Evolutionary conservation across 2,888 invertebrate genomes (phyloP).

Genomic region (Abscondita cerata): DNA sequence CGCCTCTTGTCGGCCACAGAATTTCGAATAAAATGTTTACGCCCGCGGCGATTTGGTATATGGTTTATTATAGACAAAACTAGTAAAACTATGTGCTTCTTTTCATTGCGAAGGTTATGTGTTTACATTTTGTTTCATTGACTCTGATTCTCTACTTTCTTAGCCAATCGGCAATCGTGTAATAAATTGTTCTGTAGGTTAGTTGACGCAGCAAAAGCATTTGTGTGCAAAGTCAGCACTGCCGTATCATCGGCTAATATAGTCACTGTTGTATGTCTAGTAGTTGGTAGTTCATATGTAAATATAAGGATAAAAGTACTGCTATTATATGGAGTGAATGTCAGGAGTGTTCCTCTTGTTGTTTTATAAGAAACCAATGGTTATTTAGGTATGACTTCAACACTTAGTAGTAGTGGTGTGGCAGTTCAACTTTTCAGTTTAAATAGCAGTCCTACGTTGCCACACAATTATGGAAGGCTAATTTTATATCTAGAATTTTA

Average conservation of each 20-base stretch:
- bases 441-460: neutral
- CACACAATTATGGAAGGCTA: neutral
- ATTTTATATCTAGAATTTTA: no score
- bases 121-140: neutral
- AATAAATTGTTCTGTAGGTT: neutral
- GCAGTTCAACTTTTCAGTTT: neutral
- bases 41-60: no score
- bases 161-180: neutral
- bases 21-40: no score
- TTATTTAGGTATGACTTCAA: neutral
- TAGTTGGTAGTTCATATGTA: slow-evolving; percentile 20
- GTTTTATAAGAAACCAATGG: neutral
- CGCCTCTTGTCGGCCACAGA: no score
- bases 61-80: no score
- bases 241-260: no score
- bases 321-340: neutral
- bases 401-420: neutral
- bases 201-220: neutral
- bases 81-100: neutral
- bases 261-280: neutral
- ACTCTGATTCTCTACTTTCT: neutral
- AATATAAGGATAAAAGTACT: slow-evolving; percentile 24
- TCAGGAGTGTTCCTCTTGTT: neutral
- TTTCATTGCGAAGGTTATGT: neutral
- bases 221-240: no score